These are phyloP conservation scores for Drosophila rellima DNA, from an alignment of 2,888 invertebrate genomes.

Conservation along the genomic window DNA sequence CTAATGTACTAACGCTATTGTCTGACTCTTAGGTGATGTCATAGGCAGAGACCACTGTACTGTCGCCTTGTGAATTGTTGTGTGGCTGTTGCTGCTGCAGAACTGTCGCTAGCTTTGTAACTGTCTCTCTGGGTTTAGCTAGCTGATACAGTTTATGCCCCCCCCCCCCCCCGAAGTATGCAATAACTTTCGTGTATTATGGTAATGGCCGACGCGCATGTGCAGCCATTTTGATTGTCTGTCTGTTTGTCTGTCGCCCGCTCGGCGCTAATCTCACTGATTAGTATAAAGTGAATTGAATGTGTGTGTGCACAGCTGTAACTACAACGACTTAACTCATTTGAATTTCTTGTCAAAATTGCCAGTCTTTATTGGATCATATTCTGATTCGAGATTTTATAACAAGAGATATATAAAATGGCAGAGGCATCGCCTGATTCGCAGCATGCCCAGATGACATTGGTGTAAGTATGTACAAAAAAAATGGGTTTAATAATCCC, in stretches of 20 bases:
- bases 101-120: slow-evolving; percentile 20
- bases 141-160: slow-evolving; percentile 56
- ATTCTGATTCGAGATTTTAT: slow-evolving; percentile 4
- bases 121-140: slow-evolving; percentile 26
- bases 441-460: slow-evolving; percentile 7
- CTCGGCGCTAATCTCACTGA: slow-evolving; percentile 40
- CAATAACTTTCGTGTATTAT: slow-evolving; percentile 72
- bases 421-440: slow-evolving; percentile 20
- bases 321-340: slow-evolving; percentile 31
- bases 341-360: slow-evolving; percentile 76
- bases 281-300: slow-evolving; percentile 72
- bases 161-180: slow-evolving; percentile 47
- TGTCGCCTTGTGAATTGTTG: slow-evolving; percentile 20
- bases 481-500: background rate
- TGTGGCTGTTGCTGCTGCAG: slow-evolving; percentile 4
- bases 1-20: too few species aligned
- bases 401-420: slow-evolving; percentile 29
- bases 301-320: slow-evolving; percentile 38
- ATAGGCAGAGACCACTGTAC: slow-evolving; percentile 27
- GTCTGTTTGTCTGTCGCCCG: background rate
- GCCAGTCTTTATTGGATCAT: slow-evolving; percentile 18
- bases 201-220: slow-evolving; percentile 73
- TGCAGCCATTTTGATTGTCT: slow-evolving; percentile 64
- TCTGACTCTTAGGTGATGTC: background rate
- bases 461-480: slow-evolving; percentile 46